Evolutionary conservation across 2,797 vertebrate species (phyloP).

Genomic region (Dryobates pubescens): DNA sequence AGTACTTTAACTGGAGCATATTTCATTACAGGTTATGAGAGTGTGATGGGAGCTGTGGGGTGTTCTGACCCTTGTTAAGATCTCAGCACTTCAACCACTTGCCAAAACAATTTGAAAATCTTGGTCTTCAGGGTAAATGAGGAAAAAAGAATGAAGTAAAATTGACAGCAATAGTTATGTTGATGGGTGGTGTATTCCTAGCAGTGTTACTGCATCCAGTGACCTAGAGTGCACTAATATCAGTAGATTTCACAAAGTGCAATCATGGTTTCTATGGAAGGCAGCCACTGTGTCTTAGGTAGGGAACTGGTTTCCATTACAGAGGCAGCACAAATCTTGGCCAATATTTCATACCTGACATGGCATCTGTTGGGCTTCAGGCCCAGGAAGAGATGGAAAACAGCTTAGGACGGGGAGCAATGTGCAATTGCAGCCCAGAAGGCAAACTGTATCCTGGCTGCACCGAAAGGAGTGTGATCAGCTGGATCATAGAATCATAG

Average conservation of each 20-base stretch:
- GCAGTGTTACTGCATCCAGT: neutral
- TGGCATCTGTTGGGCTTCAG: neutral
- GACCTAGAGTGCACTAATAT: conserved; percentile 33
- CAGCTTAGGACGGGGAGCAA: neutral
- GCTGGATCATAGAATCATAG: no score
- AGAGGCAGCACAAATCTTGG: conserved; percentile 3
- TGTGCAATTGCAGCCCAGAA: no score
- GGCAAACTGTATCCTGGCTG: no score
- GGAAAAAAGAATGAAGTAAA: neutral
- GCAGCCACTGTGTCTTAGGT: neutral
- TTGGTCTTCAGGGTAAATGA: neutral
- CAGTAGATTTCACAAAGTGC: conserved; percentile 48
- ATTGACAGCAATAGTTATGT: neutral
- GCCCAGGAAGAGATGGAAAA: neutral
- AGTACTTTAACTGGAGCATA: no score
- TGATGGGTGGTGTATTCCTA: neutral
- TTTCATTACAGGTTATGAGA: neutral
- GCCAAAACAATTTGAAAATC: neutral
- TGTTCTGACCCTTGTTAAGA: neutral
- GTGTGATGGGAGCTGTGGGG: neutral
- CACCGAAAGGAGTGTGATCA: no score
- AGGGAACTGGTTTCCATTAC: conserved; percentile 5
- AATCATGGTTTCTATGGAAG: conserved; percentile 19
- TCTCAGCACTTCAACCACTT: neutral
- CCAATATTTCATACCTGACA: conserved; percentile 10